Evolutionary conservation across 2,797 vertebrate genomes (phyloP).

Genomic region (Capromys pilorides): DNA sequence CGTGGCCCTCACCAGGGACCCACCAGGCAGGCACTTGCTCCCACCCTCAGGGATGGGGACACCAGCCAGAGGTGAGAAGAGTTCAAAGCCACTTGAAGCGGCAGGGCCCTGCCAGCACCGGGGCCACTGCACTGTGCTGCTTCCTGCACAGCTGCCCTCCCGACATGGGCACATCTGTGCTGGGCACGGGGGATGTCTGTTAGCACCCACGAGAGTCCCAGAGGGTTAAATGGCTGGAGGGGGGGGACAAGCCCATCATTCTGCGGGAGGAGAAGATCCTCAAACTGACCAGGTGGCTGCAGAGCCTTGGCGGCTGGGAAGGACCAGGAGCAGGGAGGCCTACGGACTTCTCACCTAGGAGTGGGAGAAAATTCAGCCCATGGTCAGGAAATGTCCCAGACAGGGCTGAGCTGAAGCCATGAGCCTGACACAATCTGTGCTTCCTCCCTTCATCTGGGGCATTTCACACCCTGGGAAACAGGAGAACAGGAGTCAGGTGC

Average conservation of each 20-base stretch:
- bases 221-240: neutral
- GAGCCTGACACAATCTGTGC: neutral
- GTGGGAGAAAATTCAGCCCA: neutral
- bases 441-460: neutral
- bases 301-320: too few relatives aligned
- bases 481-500: neutral
- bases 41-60: neutral
- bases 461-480: neutral
- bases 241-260: neutral
- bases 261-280: neutral
- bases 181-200: neutral
- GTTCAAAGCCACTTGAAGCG: accelerated
- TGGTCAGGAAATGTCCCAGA: neutral
- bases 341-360: neutral
- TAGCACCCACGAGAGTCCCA: neutral
- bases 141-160: neutral
- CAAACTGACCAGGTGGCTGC: accelerated
- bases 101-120: neutral
- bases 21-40: accelerated
- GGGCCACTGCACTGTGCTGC: accelerated
- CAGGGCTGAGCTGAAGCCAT: neutral
- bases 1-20: neutral
- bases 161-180: accelerated
- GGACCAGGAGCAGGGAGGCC: accelerated
- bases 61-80: accelerated